Evolutionary conservation across 1,140 invertebrate genomes (phyloP).

Genomic region (Coelopa frigida): DNA sequence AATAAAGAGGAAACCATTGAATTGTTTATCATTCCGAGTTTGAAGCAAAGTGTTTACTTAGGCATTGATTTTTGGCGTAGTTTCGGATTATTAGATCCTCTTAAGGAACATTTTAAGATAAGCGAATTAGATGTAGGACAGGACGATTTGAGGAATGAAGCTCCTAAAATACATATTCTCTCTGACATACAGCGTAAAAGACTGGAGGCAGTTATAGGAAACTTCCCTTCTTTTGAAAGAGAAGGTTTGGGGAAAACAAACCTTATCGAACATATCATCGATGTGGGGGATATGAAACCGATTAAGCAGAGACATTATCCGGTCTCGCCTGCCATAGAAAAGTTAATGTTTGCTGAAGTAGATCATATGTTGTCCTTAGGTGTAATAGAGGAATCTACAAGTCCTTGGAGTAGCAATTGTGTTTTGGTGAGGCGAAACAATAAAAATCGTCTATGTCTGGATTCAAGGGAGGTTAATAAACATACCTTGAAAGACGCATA

Average conservation of each 20-base stretch:
- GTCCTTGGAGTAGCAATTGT: conserved; percentile 24
- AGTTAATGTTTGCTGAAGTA: conserved; percentile 18
- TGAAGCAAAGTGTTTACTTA: too few relatives aligned
- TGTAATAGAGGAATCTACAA: conserved; percentile 20
- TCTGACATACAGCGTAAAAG: too few relatives aligned
- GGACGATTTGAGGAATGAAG: too few relatives aligned
- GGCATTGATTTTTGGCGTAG: too few relatives aligned
- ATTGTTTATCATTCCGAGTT: too few relatives aligned
- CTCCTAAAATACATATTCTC: too few relatives aligned
- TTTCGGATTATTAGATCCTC: too few relatives aligned
- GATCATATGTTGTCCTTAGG: conserved; percentile 22
- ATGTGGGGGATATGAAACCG: conserved; percentile 18
- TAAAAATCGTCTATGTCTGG: conserved; percentile 23
- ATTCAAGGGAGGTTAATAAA: conserved; percentile 27
- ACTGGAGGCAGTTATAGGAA: conserved; percentile 12
- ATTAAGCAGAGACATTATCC: conserved; percentile 25
- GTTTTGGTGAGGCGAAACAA: conserved; percentile 24
- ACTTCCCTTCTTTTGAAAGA: conserved; percentile 9
- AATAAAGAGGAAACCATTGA: too few relatives aligned
- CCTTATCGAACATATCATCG: conserved; percentile 24
- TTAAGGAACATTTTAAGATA: too few relatives aligned
- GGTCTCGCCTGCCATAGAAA: conserved; percentile 18
- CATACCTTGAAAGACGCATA: conserved; percentile 30
- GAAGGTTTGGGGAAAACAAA: conserved; percentile 26
- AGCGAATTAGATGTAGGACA: too few relatives aligned